These are phyloP conservation scores for Leucophenga maculata DNA, from an alignment of 2,888 invertebrate species.

Conservation along the genomic window DNA sequence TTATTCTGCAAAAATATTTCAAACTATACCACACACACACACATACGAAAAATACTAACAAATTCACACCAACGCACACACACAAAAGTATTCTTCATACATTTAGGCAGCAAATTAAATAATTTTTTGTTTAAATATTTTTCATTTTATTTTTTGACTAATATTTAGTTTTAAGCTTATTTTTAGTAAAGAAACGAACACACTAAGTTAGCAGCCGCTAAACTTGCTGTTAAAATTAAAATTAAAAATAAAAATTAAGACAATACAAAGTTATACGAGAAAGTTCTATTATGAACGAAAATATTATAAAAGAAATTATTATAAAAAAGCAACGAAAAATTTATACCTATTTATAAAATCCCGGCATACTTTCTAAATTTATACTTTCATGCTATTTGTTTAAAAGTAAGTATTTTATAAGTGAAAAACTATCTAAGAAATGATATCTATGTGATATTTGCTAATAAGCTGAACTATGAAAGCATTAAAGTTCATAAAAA, in stretches of 20 bases:
- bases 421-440: slow-evolving; percentile 18
- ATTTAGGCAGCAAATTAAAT: too few relatives aligned
- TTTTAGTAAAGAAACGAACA: neutral
- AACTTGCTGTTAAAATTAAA: too few relatives aligned
- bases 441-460: slow-evolving; percentile 70
- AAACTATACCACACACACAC: too few relatives aligned
- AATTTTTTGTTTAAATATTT: too few relatives aligned
- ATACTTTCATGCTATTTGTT: neutral
- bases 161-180: neutral
- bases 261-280: slow-evolving; percentile 33
- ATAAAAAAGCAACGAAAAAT: slow-evolving; percentile 14
- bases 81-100: slow-evolving; percentile 20
- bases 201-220: neutral
- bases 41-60: neutral
- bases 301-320: neutral
- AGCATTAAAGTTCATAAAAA: neutral
- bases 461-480: slow-evolving; percentile 59
- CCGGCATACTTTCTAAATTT: neutral
- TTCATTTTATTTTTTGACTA: slow-evolving; percentile 2
- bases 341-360: neutral
- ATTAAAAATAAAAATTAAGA: neutral
- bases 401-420: neutral
- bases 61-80: slow-evolving; percentile 8
- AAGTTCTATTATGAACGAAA: neutral
- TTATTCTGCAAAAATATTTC: neutral